Evolutionary conservation across 2,797 vertebrate species (phyloP), one percentile per base, ranked within the genome.

Genomic region (Cryptoprocta ferox): DNA sequence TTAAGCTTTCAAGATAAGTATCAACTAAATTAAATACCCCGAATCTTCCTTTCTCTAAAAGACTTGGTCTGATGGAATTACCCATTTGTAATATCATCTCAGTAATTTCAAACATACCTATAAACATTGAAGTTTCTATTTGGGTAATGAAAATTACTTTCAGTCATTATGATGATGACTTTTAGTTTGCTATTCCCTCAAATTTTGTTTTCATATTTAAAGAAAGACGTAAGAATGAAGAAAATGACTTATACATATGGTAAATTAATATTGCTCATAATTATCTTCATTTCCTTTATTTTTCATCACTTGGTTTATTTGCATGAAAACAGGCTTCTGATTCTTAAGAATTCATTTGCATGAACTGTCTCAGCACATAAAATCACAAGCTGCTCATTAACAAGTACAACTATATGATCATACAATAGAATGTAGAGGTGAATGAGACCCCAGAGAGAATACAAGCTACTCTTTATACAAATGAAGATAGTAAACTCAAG

Each of bases 11-110:
- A 86, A 92, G 91, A 93, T 42, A 87, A 65, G 32, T 1, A 68
- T 50, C 66, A 96, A 45, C 76, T 95, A n/a, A 84, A 42, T 65
- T 90, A 97, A 97, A 94, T 65, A 95, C 3, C 30, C 70, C 11
- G 75, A 24, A 4, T 21, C 63, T 96, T 93, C 6, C 63, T 83
- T 75, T 76, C 12, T 3, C 5, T n/a, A 39, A 56, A 71, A 59
- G 35, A 48, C 8, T 81, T 82, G 12, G 4, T 50, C 30, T 71
- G 6, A 12, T 73, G 26, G 66, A 75, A 37, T 84, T 70, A 89
- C 28, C 19, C 0, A 97, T 16, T 84, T 94, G 0, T 2, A 12
- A 30, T 48, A 65, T 80, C 2, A 39, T 66, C 14, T 87, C 35
- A 85, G 12, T 63, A 59, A 97, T 95, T 88, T 93, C 35, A 84